These are phyloP conservation scores for Caenorhabditis remanei DNA, from an alignment of 1,140 invertebrate genomes.

Conservation along the genomic window DNA sequence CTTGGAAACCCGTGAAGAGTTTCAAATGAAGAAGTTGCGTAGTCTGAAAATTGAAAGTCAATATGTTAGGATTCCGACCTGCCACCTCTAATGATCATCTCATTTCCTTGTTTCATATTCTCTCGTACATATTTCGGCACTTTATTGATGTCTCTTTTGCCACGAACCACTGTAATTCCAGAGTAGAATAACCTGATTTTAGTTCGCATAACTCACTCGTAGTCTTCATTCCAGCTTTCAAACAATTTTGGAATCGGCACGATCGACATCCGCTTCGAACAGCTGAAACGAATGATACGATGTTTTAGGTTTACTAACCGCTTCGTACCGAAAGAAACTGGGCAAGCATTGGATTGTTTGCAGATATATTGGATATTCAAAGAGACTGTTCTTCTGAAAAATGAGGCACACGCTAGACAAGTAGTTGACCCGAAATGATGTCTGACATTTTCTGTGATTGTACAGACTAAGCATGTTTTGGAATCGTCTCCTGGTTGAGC, in stretches of 20 bases:
- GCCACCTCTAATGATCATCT: not conserved
- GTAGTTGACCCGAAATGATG: conserved; percentile 24
- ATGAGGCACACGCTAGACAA: conserved; percentile 8
- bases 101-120: conserved; percentile 4
- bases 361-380: conserved; percentile 29
- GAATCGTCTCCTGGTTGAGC: not conserved
- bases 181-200: not conserved
- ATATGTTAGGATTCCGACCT: not conserved
- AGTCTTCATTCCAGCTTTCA: conserved; percentile 14
- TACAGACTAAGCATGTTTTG: conserved; percentile 23
- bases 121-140: not conserved
- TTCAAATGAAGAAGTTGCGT: conserved; percentile 3
- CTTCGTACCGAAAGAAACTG: not conserved
- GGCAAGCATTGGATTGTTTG: not conserved
- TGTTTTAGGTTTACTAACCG: not conserved
- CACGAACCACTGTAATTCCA: conserved; percentile 11
- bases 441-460: conserved; percentile 26
- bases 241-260: conserved; percentile 18
- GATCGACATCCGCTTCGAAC: conserved; percentile 24
- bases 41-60: not conserved
- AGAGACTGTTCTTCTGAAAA: conserved; percentile 31
- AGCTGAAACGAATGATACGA: not conserved
- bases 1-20: not conserved
- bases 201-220: not conserved
- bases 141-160: conserved; percentile 39